A percentile compares a stretch with the other conserved stretches of the same genome.
phyloP scores from a whole-genome alignment of 2,888 invertebrate species.

The Thalpophila matura region DNA sequence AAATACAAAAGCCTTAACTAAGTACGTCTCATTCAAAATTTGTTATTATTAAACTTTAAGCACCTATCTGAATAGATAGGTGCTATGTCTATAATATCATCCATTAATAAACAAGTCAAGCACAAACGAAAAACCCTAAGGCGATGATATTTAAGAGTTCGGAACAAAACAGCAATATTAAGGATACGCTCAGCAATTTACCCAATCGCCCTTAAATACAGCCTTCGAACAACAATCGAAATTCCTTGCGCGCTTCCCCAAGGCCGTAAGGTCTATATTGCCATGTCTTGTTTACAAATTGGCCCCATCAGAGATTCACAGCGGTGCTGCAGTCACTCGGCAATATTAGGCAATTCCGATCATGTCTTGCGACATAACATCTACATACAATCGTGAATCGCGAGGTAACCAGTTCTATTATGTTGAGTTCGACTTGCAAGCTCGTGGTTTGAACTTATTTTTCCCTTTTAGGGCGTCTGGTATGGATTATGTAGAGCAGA shows the following conservation, averaged over 20 bases:
- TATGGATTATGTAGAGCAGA: constrained; percentile 29
- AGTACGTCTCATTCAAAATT: too few species aligned
- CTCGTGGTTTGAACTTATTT: constrained; percentile 33
- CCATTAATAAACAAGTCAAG: constrained; percentile 12
- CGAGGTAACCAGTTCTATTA: constrained; percentile 55
- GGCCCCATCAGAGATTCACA: constrained; percentile 78
- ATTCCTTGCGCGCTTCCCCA: constrained; percentile 71
- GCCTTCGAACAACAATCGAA: constrained; percentile 56
- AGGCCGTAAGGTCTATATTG: constrained; percentile 78
- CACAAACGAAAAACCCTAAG: background rate
- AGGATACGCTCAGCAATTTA: constrained; percentile 49
- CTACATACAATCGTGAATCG: constrained; percentile 75
- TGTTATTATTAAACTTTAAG: background rate
- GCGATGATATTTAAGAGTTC: constrained; percentile 36
- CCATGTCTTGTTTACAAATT: constrained; percentile 78
- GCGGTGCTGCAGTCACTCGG: constrained; percentile 67
- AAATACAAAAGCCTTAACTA: too few species aligned
- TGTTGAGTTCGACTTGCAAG: constrained; percentile 47
- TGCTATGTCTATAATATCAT: background rate
- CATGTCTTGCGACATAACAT: constrained; percentile 77
- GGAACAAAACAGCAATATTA: constrained; percentile 34
- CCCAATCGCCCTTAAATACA: constrained; percentile 55
- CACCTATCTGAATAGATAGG: constrained; percentile 3
- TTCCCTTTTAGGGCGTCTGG: constrained; percentile 34
- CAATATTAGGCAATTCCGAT: constrained; percentile 80